Conservation (phyloP, 2,797 vertebrate species). For the Dryobates pubescens region DNA sequence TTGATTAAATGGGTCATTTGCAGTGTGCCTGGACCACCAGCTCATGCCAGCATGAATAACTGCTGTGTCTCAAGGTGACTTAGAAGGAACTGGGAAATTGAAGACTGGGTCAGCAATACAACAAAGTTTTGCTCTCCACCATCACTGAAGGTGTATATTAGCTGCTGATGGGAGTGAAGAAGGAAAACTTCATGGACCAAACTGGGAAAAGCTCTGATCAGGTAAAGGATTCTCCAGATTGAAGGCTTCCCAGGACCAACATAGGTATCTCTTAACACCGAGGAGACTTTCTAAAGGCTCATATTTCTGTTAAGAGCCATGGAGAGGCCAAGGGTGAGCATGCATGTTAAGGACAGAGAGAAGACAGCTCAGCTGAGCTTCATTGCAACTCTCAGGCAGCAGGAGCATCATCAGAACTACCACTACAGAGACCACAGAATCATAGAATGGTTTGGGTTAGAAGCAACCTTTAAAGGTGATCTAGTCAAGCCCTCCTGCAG, state of each 20-base stretch:
- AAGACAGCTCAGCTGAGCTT: background rate
- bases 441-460: background rate
- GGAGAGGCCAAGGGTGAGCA: background rate
- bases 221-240: background rate
- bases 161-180: background rate
- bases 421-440: background rate
- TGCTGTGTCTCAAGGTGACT: background rate
- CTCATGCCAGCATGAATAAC: background rate
- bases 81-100: background rate
- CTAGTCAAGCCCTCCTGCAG: background rate
- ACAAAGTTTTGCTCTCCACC: background rate
- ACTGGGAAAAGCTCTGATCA: background rate
- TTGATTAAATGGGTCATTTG: background rate
- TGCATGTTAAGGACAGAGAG: background rate
- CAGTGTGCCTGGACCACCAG: background rate
- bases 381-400: background rate
- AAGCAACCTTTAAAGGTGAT: background rate
- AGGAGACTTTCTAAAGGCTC: background rate
- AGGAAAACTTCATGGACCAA: rapidly evolving
- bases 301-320: background rate
- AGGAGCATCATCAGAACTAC: rapidly evolving
- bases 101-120: background rate
- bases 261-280: background rate
- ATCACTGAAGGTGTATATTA: rapidly evolving
- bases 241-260: background rate